Percentiles rank a stretch among this genome's conserved stretches.
phyloP scores from a whole-genome alignment of 2,888 invertebrate species.

The Zygothrica quintamaculata region DNA sequence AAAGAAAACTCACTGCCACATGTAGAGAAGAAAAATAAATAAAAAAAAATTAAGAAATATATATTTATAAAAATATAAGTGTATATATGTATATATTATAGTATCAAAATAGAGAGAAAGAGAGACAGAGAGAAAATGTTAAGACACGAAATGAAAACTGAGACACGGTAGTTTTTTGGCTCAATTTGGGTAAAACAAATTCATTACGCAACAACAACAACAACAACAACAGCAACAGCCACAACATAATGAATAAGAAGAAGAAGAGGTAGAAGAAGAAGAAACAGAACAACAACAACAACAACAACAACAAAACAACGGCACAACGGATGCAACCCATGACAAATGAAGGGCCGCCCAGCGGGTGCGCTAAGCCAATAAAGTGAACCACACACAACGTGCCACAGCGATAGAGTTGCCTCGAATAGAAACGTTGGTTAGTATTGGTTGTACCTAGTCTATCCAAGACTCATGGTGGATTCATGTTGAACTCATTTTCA shows the following conservation, averaged over 20 bases:
- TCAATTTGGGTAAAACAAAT: constrained; percentile 66
- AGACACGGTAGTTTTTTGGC: constrained; percentile 53
- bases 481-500: not conserved
- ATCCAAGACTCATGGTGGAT: constrained; percentile 16
- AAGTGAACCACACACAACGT: constrained; percentile 56
- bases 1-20: constrained; percentile 60
- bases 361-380: constrained; percentile 56
- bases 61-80: not conserved
- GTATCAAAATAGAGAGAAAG: constrained; percentile 5
- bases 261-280: not conserved
- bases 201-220: constrained; percentile 62
- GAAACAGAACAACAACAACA: constrained; percentile 8
- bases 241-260: constrained; percentile 10
- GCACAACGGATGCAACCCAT: constrained; percentile 54
- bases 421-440: too few species aligned
- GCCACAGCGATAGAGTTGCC: constrained; percentile 14
- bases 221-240: constrained; percentile 11
- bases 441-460: too few species aligned
- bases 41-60: constrained; percentile 1
- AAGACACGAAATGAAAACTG: constrained; percentile 51
- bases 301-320: constrained; percentile 16
- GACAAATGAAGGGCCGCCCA: constrained; percentile 71
- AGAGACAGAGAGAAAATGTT: too few species aligned
- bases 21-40: constrained; percentile 48
- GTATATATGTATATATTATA: not conserved